Percentiles rank a stretch among this genome's conserved stretches.
phyloP scores from a whole-genome alignment of 2,113 vertebrate species.

The Argyrosomus japonicus region DNA sequence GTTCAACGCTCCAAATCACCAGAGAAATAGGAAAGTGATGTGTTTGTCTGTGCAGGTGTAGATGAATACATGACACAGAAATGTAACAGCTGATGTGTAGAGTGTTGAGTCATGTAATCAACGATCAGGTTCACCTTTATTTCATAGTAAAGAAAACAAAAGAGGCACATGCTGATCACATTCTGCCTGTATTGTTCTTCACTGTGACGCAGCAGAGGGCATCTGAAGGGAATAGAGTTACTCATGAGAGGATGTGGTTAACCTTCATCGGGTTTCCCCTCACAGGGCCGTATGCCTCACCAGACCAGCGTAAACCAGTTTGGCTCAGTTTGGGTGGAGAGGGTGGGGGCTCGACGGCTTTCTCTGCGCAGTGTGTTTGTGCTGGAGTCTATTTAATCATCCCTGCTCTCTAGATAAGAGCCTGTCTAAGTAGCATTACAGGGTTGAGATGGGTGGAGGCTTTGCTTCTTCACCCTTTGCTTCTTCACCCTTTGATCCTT shows the following conservation, averaged over 20 bases:
- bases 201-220: slow-evolving; percentile 46
- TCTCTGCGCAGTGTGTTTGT: slow-evolving; percentile 56
- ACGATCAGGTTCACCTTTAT: not conserved
- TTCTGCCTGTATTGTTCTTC: not conserved
- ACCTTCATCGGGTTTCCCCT: slow-evolving; percentile 61
- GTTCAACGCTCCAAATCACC: not conserved
- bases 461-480: slow-evolving; percentile 15
- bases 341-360: slow-evolving; percentile 18
- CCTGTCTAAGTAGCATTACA: slow-evolving; percentile 64
- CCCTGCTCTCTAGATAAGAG: slow-evolving; percentile 71
- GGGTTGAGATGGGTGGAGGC: slow-evolving; percentile 30
- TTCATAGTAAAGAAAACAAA: not conserved
- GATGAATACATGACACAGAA: not conserved
- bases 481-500: slow-evolving; percentile 28
- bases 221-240: slow-evolving; percentile 42
- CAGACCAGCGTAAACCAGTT: slow-evolving; percentile 83
- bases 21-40: slow-evolving; percentile 1
- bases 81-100: not conserved
- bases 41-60: not conserved
- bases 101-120: slow-evolving; percentile 44
- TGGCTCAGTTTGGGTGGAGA: slow-evolving; percentile 44
- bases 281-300: slow-evolving; percentile 31
- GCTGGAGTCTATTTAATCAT: slow-evolving; percentile 63
- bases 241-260: slow-evolving; percentile 63
- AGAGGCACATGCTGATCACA: not conserved